A percentile compares a stretch with the other conserved stretches of the same genome.
These are phyloP conservation scores for Microcebus lehilahytsara DNA, from an alignment of 2,113 vertebrate genomes.

Conservation along the genomic window DNA sequence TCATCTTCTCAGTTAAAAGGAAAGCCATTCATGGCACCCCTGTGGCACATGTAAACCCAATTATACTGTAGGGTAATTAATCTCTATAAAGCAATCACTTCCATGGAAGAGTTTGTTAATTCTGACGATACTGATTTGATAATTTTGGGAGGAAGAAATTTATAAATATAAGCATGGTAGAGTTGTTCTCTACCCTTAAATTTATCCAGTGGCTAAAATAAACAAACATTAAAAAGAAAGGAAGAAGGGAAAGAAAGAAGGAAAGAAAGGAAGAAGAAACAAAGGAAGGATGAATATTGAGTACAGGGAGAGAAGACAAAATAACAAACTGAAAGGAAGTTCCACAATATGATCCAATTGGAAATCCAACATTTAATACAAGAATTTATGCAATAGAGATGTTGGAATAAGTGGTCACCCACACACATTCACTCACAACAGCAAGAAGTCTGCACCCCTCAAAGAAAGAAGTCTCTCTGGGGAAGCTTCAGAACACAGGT, in stretches of 20 bases:
- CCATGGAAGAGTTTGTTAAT: not conserved
- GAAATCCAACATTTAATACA: not conserved
- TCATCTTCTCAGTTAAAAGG: not conserved
- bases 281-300: not conserved
- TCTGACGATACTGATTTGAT: not conserved
- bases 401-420: not conserved
- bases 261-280: no score
- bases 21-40: not conserved
- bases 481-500: not conserved
- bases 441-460: not conserved
- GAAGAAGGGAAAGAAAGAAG: not conserved
- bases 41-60: not conserved
- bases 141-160: not conserved
- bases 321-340: not conserved
- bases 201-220: not conserved
- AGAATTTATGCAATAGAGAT: not conserved
- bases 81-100: not conserved
- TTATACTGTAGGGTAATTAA: not conserved
- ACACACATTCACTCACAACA: not conserved
- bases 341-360: not conserved
- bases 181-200: not conserved
- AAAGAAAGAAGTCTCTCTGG: not conserved
- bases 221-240: not conserved
- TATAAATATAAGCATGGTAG: not conserved
- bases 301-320: not conserved